Evolutionary conservation across 2,113 vertebrate genomes (phyloP).

Genomic region (Fregetta grallaria): DNA sequence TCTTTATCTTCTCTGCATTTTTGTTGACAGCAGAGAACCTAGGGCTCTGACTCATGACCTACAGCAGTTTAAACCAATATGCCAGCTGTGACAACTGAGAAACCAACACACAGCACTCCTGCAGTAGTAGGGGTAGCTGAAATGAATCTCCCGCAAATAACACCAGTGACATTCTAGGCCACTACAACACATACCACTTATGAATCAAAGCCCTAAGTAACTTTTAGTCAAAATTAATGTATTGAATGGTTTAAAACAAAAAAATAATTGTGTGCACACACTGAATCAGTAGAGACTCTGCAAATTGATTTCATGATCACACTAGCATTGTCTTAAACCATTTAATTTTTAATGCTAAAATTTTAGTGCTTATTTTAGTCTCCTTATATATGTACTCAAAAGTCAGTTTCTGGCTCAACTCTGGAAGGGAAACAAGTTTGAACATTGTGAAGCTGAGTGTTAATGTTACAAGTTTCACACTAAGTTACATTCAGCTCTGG

Average conservation of each 20-base stretch:
- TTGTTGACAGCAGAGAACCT: slow-evolving; percentile 23
- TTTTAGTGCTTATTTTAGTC: too few relatives aligned
- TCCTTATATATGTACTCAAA: not conserved
- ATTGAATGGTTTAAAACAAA: not conserved
- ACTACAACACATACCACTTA: not conserved
- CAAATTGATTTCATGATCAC: not conserved
- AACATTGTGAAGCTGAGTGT: not conserved
- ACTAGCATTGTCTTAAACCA: not conserved
- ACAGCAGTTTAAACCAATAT: not conserved
- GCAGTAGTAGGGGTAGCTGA: not conserved
- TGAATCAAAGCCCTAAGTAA: not conserved
- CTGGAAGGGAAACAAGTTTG: not conserved
- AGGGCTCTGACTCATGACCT: slow-evolving; percentile 16
- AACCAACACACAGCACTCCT: not conserved
- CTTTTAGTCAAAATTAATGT: not conserved
- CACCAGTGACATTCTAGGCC: not conserved
- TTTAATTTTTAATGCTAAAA: not conserved
- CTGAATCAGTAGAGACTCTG: not conserved
- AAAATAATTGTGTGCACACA: not conserved
- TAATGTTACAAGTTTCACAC: not conserved
- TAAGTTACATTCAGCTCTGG: not conserved
- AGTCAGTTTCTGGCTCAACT: not conserved
- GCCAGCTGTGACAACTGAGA: slow-evolving; percentile 10
- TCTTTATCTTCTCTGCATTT: slow-evolving; percentile 12
- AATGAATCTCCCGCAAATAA: not conserved